phyloP scores from a whole-genome alignment of 2,797 vertebrate genomes.

The Oreochromis grahami region DNA sequence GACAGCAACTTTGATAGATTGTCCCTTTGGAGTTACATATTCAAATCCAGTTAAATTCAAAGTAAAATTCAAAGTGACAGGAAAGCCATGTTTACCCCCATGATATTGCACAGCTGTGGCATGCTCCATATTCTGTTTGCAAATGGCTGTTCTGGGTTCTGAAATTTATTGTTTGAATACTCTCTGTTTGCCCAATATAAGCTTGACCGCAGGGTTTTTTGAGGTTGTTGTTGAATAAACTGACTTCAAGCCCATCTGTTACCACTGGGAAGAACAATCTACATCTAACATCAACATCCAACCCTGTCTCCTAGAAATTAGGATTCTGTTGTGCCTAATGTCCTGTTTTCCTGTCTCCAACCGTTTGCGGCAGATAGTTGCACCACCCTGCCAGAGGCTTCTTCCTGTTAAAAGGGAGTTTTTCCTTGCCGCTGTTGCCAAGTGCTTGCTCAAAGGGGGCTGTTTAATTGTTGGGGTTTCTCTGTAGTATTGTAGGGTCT shows the following conservation, averaged over 20 bases:
- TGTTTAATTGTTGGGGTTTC: neutral
- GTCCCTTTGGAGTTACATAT: neutral
- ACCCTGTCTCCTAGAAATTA: neutral
- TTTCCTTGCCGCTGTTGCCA: neutral
- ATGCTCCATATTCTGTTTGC: neutral
- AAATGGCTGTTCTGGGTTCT: neutral
- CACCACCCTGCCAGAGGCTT: neutral
- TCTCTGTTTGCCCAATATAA: neutral
- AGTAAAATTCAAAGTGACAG: neutral
- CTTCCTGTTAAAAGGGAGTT: neutral
- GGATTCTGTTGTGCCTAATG: neutral
- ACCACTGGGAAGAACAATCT: neutral
- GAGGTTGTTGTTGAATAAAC: neutral
- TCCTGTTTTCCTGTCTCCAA: neutral
- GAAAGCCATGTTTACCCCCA: neutral
- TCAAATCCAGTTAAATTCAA: neutral
- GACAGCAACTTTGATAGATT: neutral
- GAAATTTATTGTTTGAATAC: neutral
- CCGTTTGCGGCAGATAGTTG: neutral
- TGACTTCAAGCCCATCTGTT: neutral
- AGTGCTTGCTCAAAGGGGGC: neutral
- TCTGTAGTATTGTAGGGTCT: neutral
- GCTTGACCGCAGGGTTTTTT: neutral
- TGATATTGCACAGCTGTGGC: neutral
- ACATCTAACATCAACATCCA: fast-evolving